Conservation (phyloP, 2,113 vertebrate species). For the Henicopernis longicauda region DNA sequence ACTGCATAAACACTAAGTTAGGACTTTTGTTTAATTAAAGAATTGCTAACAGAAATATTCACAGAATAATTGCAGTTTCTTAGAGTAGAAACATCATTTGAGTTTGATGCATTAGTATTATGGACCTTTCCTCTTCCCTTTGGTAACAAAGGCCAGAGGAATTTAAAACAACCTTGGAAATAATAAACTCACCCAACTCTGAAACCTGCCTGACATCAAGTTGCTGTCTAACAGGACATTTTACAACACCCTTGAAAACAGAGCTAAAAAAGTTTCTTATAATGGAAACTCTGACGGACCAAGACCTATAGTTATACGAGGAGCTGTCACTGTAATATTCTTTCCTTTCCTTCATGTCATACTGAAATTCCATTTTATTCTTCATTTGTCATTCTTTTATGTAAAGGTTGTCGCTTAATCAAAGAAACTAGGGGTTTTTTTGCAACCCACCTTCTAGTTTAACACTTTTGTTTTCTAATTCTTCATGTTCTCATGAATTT, state of each 20-base stretch:
- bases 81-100: not conserved
- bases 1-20: no score
- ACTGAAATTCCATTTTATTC: conserved; percentile 14
- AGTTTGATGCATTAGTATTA: not conserved
- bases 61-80: not conserved
- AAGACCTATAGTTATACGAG: not conserved
- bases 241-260: not conserved
- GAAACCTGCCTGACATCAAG: not conserved
- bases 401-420: not conserved
- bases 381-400: not conserved
- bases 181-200: not conserved
- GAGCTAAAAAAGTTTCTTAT: not conserved
- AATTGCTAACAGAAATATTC: not conserved
- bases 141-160: not conserved
- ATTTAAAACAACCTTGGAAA: not conserved
- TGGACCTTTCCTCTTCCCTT: not conserved
- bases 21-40: not conserved
- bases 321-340: not conserved
- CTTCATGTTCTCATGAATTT: not conserved
- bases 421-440: not conserved
- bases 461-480: not conserved
- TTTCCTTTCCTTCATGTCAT: not conserved
- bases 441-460: not conserved
- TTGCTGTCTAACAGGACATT: not conserved
- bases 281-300: not conserved